Base-by-base conservation (phyloP, 2,797 vertebrate genomes). In the Loriculus beryllinus region DNA sequence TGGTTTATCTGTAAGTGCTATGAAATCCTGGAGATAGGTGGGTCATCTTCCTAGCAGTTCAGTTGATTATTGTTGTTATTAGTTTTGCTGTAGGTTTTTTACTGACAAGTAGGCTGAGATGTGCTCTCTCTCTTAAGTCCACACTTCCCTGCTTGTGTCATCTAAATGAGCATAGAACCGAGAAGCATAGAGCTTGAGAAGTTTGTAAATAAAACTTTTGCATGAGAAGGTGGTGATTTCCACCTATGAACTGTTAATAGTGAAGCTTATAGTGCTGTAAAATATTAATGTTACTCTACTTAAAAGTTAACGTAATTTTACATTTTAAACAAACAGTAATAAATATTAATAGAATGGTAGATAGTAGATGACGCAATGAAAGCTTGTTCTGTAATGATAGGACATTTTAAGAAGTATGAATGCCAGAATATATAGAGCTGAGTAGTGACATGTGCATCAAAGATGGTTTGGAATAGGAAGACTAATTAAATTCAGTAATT, bases 381-480 rank as follows among this genome's bases (percentile, higher is more conserved):
- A 72, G 15, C 28, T 56, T 79, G 31, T 9, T 86, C 92, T 84
- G 28, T 70, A 79, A 67, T 37, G 23, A 37, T 20, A 63, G 23
- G 35, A 51, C 10, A 51, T 87, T 87, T 14, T 7, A 60, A 63
- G 85, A 56, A 12, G 4, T 33, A 19, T n/a, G 12, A 69, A 42
- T 60, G 33, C 22, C 42, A 56, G 54, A 72, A 90, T 81, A 86
- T 80, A 76, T 82, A 85, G 43, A 92, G 45, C 52, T 88, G 63
- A 96, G 74, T 83, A 86, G 40, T 67, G 87, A 87, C 68, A 81
- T 82, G 75, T 85, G 72, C 63, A 62, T 71, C 76, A 95, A 89
- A 91, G 92, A 54, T 85, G 76, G 35, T 86, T 95, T 94, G 57
- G 60, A 92, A 94, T 78, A 95, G 72, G 52, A 92, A 89, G 86